phyloP scores from a whole-genome alignment of 2,888 invertebrate species.

The Acleris sparsana region DNA sequence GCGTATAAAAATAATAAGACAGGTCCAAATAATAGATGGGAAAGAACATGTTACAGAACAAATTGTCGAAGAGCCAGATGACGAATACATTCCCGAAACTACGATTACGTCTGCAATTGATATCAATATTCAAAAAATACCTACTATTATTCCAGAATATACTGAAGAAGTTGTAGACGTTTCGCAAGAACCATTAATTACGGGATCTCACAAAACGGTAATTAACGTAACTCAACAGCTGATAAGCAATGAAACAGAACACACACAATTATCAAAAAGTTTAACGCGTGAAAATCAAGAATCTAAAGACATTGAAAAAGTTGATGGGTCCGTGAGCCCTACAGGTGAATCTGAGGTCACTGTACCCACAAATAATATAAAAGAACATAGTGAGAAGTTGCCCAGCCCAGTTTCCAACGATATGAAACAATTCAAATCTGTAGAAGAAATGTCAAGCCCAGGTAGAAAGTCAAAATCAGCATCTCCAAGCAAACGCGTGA shows the following conservation, averaged over 20 bases:
- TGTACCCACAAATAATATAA: not conserved
- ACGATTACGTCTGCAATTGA: slow-evolving; percentile 60
- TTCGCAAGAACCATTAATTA: not conserved
- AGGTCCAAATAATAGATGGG: slow-evolving; percentile 44
- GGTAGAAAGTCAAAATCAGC: slow-evolving; percentile 34
- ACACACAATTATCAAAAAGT: slow-evolving; percentile 23
- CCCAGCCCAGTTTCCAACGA: slow-evolving; percentile 6
- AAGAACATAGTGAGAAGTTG: not conserved
- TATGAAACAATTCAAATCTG: slow-evolving; percentile 1
- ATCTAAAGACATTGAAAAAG: slow-evolving; percentile 16
- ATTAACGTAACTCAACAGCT: slow-evolving; percentile 37
- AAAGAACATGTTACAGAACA: slow-evolving; percentile 46
- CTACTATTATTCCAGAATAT: slow-evolving; percentile 31
- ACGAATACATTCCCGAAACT: slow-evolving; percentile 63
- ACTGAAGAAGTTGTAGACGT: slow-evolving; percentile 21
- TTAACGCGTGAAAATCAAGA: slow-evolving; percentile 26
- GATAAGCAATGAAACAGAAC: slow-evolving; percentile 39
- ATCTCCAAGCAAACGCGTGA: slow-evolving; percentile 35
- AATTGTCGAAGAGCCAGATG: slow-evolving; percentile 54
- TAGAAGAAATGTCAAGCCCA: slow-evolving; percentile 11
- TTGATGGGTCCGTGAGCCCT: slow-evolving; percentile 7
- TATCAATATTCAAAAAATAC: slow-evolving; percentile 49
- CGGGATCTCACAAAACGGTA: slow-evolving; percentile 8
- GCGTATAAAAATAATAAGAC: slow-evolving; percentile 60
- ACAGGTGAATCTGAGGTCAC: not conserved